Evolutionary conservation across 2,113 vertebrate genomes (phyloP).

Genomic region (Sinocyclocheilus anshuiensis): DNA sequence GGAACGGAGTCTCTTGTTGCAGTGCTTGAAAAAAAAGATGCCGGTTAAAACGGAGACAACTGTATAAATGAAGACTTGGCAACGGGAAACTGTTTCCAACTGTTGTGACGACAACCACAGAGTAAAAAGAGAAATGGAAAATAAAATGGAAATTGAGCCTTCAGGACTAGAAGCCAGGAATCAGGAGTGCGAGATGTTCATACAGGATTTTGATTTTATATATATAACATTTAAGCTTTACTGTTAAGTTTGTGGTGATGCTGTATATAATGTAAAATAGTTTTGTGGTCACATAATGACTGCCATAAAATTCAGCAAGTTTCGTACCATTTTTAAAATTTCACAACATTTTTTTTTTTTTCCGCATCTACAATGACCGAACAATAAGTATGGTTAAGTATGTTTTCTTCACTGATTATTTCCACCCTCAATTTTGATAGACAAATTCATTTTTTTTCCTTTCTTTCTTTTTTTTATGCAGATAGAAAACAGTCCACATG

Average conservation of each 20-base stretch:
- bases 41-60: conserved; percentile 82
- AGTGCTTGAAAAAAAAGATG: conserved; percentile 72
- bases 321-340: no score
- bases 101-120: background rate
- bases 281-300: background rate
- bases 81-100: background rate
- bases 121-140: background rate
- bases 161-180: background rate
- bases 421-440: background rate
- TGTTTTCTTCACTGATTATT: background rate
- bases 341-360: no score
- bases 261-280: conserved; percentile 26
- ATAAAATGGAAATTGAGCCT: background rate
- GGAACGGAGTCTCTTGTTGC: conserved; percentile 76
- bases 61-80: conserved; percentile 68
- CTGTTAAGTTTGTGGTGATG: background rate
- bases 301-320: no score
- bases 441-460: background rate
- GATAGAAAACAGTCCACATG: conserved; percentile 89
- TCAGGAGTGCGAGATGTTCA: conserved; percentile 2
- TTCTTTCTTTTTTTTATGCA: conserved; percentile 57
- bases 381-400: no score
- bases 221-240: background rate
- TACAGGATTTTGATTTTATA: background rate
- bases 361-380: no score